Conservation (phyloP, 2,888 invertebrate genomes). For the Molorchus minor region DNA sequence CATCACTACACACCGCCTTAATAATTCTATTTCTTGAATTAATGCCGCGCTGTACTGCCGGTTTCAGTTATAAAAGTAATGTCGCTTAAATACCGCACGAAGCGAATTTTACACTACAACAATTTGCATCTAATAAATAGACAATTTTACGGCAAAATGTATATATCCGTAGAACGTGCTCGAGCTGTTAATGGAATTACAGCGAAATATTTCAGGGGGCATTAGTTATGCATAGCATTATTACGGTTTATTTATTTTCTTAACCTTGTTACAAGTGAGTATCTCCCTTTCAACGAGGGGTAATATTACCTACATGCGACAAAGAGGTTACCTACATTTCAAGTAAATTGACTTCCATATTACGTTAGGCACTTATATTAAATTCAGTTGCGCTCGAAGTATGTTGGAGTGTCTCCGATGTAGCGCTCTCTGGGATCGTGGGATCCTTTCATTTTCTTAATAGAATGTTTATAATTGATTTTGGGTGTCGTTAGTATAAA, state of each 20-base stretch:
- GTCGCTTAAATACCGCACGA: constrained; percentile 22
- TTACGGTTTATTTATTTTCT: constrained; percentile 49
- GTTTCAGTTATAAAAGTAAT: too few relatives aligned
- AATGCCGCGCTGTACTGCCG: too few relatives aligned
- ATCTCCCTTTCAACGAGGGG: constrained; percentile 12
- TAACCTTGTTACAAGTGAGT: constrained; percentile 38
- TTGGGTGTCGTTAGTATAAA: constrained; percentile 22
- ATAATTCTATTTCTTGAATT: too few relatives aligned
- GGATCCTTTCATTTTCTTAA: constrained; percentile 14
- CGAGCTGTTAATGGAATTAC: constrained; percentile 53
- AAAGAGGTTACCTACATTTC: constrained; percentile 37
- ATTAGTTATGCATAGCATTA: constrained; percentile 59
- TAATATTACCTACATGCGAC: constrained; percentile 24
- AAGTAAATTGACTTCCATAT: constrained; percentile 49
- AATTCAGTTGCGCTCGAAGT: constrained; percentile 49
- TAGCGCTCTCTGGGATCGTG: constrained; percentile 10
- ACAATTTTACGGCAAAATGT: constrained; percentile 45
- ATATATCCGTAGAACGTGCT: constrained; percentile 42
- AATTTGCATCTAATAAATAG: constrained; percentile 44
- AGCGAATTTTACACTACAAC: constrained; percentile 29
- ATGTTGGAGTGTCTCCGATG: constrained; percentile 45
- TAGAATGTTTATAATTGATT: constrained; percentile 28
- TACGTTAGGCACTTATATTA: constrained; percentile 49
- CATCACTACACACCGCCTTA: too few relatives aligned
- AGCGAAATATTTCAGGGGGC: constrained; percentile 57